Evolutionary conservation across 1,140 invertebrate species (phyloP), one percentile per base, ranked within the genome.

Genomic region (Thalassaphorura encarpata): DNA sequence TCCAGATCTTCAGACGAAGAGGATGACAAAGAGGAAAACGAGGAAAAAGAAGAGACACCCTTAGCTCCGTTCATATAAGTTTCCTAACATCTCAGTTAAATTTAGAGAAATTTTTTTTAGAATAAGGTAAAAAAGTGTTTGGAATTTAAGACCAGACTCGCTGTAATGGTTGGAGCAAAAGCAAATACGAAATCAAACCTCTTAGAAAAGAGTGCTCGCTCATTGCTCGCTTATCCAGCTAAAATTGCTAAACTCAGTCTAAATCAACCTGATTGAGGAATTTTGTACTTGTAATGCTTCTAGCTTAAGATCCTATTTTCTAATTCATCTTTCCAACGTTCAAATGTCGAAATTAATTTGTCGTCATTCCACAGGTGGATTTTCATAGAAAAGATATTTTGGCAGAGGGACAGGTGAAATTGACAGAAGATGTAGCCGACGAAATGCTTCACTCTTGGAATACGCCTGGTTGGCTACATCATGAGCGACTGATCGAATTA

Each of bases 391-490:
- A 28, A 39, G 50, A 53, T 47, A 33, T 58, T 8, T 19, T 58
- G 40, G 56, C 56, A 21, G 29, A 53, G 24, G 21, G 42, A 23
- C 31, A 39, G 29, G 33, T 27, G 21, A 8, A n/a, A 18, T 41
- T 58, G 1, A 13, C 50, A 23, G 4, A 23, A 23, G 26, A 24
- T 11, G 23, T 58, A 11, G 16, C 36, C 13, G 42, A 58, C 13
- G 40, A 53, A 50, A 58, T 58, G 45, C 15, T 54, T 11, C 27
- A 46, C 4, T 31, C 56, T n/a, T 26, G 56, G 31, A n/a, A n/a
- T n/a, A n/a, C n/a, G n/a, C n/a, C n/a, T n/a, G n/a, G n/a, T n/a
- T n/a, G n/a, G n/a, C n/a, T n/a, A n/a, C n/a, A n/a, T n/a, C n/a
- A n/a, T n/a, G n/a, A n/a, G n/a, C n/a, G n/a, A n/a, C n/a, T n/a